Conservation (phyloP, 1,140 invertebrate genomes). For the Ceratoteleas bidentatus region DNA sequence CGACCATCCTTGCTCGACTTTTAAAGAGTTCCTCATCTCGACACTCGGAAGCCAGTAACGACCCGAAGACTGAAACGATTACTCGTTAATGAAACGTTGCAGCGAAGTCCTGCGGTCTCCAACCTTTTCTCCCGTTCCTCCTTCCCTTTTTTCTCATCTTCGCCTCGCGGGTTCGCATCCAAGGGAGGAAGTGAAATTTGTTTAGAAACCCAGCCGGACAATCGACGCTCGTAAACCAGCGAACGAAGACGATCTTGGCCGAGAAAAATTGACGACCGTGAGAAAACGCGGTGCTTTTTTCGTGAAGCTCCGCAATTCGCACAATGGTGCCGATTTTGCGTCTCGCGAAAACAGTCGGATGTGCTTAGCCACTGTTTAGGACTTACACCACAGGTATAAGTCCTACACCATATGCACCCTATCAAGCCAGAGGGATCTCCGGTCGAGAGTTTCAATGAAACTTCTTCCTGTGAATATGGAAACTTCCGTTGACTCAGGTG, state of each 20-base stretch:
- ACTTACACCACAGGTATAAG: neutral
- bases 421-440: neutral
- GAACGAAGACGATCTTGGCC: constrained; percentile 39
- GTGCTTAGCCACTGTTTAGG: neutral
- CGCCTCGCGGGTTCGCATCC: neutral
- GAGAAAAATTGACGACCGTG: constrained; percentile 18
- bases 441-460: neutral
- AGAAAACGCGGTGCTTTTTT: constrained; percentile 13
- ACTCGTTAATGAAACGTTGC: constrained; percentile 14
- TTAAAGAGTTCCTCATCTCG: constrained; percentile 35
- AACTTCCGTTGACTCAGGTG: no score
- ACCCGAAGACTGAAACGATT: constrained; percentile 3
- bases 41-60: constrained; percentile 4
- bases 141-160: constrained; percentile 9
- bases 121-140: no score
- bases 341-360: neutral
- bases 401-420: neutral
- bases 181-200: constrained; percentile 20
- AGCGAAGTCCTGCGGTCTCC: neutral
- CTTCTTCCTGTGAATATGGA: no score
- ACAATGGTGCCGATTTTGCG: neutral
- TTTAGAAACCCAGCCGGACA: constrained; percentile 35
- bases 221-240: constrained; percentile 33
- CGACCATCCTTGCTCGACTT: constrained; percentile 52
- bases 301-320: neutral